phyloP scores from a whole-genome alignment of 1,140 invertebrate genomes.

The Drosophila kanapiae region DNA sequence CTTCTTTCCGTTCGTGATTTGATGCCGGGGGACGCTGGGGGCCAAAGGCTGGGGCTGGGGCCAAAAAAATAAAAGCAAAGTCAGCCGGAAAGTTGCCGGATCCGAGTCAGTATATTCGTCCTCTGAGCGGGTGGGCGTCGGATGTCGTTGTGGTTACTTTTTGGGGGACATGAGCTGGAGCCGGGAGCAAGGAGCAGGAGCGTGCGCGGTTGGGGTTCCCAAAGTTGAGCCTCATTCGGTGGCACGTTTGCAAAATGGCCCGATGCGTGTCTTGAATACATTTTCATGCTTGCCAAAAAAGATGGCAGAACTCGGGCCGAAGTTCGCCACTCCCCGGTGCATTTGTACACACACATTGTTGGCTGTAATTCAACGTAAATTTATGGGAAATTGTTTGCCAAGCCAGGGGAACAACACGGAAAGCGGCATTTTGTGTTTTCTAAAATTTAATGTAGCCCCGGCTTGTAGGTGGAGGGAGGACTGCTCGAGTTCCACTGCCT shows the following conservation, averaged over 20 bases:
- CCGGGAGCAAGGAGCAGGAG: neutral
- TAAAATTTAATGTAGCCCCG: slow-evolving; percentile 71
- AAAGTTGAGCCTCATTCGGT: slow-evolving; percentile 69
- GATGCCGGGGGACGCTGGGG: slow-evolving; percentile 23
- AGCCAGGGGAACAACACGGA: slow-evolving; percentile 44
- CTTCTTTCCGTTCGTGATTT: slow-evolving; percentile 40
- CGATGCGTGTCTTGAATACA: slow-evolving; percentile 82
- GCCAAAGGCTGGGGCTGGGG: slow-evolving; percentile 6
- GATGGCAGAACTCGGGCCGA: slow-evolving; percentile 37
- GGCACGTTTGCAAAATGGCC: slow-evolving; percentile 83
- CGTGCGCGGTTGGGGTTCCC: neutral
- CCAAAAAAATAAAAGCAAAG: slow-evolving; percentile 54
- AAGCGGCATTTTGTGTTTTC: slow-evolving; percentile 78
- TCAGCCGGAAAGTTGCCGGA: slow-evolving; percentile 60
- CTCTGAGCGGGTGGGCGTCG: slow-evolving; percentile 61
- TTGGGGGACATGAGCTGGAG: slow-evolving; percentile 12
- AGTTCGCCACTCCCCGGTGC: slow-evolving; percentile 48
- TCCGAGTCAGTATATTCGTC: slow-evolving; percentile 17
- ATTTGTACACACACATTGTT: slow-evolving; percentile 68
- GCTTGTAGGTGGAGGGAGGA: neutral
- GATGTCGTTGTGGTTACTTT: slow-evolving; percentile 61
- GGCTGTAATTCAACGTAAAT: slow-evolving; percentile 74
- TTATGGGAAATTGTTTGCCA: slow-evolving; percentile 79
- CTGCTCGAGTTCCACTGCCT: slow-evolving; percentile 8
- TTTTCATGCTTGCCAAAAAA: slow-evolving; percentile 79